phyloP scores from a whole-genome alignment of 2,797 vertebrate species.

The Pseudochaenichthys georgianus region DNA sequence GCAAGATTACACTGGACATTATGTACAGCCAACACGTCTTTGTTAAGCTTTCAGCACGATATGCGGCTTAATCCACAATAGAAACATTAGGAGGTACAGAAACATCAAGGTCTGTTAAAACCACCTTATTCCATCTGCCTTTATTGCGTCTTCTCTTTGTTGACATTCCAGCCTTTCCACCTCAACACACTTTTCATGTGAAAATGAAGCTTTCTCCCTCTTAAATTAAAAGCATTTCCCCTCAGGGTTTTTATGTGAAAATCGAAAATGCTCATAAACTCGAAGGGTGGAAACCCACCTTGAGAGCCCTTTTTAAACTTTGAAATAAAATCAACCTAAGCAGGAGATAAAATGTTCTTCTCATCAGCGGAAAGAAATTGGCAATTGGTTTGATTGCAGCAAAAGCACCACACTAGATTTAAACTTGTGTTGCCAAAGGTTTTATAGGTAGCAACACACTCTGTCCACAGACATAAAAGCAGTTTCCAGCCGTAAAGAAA shows the following conservation, averaged over 20 bases:
- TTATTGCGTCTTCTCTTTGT: conserved; percentile 11
- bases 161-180: conserved; percentile 14
- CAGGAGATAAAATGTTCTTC: not conserved
- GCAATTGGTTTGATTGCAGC: conserved; percentile 12
- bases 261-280: conserved; percentile 10
- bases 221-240: not conserved
- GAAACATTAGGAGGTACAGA: not conserved
- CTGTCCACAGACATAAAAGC: conserved; percentile 28
- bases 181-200: not conserved
- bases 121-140: not conserved
- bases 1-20: not conserved
- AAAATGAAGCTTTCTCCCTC: not conserved
- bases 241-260: conserved; percentile 18
- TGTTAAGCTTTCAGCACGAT: not conserved
- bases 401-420: conserved; percentile 3
- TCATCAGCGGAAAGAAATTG: conserved; percentile 4
- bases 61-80: not conserved
- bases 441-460: not conserved
- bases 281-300: not conserved
- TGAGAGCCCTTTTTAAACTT: not conserved
- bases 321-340: conserved; percentile 2
- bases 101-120: not conserved
- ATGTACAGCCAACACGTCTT: not conserved
- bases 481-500: conserved; percentile 26
- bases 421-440: conserved; percentile 11